phyloP scores from a whole-genome alignment of 2,113 vertebrate species.

The Nyctereutes procyonoides region DNA sequence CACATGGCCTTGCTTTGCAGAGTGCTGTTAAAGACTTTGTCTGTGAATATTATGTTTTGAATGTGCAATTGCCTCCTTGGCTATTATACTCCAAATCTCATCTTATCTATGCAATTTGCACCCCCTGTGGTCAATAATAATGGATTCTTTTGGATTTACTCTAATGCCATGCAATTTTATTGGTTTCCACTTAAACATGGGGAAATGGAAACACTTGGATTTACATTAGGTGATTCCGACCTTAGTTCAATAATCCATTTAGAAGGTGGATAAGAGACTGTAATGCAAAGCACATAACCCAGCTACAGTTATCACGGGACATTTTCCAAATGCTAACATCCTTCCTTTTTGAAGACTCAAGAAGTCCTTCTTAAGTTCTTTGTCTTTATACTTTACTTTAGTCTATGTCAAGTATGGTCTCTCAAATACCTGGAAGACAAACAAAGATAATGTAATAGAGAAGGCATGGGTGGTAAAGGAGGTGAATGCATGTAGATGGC shows the following conservation, averaged over 20 bases:
- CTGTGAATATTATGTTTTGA: not conserved
- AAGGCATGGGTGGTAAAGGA: not conserved
- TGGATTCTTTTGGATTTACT: not conserved
- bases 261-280: not conserved
- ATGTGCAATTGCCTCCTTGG: not conserved
- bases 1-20: not conserved
- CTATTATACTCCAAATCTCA: not conserved
- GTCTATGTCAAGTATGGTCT: not conserved
- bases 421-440: not conserved
- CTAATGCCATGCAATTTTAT: not conserved
- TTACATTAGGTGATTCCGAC: not conserved
- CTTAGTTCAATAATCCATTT: not conserved
- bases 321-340: not conserved
- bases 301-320: not conserved
- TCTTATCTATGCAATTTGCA: not conserved
- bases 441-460: not conserved
- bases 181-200: slow-evolving; percentile 5
- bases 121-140: not conserved
- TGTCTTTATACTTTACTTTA: not conserved
- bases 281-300: not conserved
- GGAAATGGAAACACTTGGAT: not conserved
- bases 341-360: not conserved
- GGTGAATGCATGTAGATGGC: not conserved
- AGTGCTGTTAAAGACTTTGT: not conserved
- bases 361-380: not conserved